Evolutionary conservation across 2,113 vertebrate species (phyloP), one percentile per base, ranked within the genome.

Genomic region (Taurulus bubalis): DNA sequence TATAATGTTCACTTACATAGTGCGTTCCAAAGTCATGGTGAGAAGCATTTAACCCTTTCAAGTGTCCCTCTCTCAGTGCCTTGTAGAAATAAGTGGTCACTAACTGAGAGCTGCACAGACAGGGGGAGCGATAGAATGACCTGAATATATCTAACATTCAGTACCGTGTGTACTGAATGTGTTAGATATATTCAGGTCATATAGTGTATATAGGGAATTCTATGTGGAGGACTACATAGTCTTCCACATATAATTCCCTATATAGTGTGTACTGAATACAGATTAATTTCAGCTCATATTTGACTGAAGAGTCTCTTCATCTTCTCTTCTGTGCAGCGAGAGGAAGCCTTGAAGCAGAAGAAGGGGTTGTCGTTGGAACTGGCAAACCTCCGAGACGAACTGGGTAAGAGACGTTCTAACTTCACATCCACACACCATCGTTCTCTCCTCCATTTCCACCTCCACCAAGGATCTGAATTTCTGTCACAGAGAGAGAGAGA

Each of bases 321-420:
- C 26, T 79, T 62, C n/a, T 79, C 4, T 36, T 45, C 10, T 81
- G 24, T 79, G 56, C 94, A 98, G 97, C 93, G 91, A 2, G 96
- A 97, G 62, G 96, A 97, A 80, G 85, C 92, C 0, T 69, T 96
- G 77, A 96, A 95, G 79, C 95, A 96, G 84, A 95, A 85, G 71
- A 96, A 96, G 86, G 93, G 94, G 38, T 88, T 97, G 9, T 96
- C 95, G n/a, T 91, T 93, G 85, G 95, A 97, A 30, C 91, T 98
- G 59, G 36, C 91, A 28, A 94, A 89, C 80, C 94, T 97, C 62
- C 92, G 92, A 62, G 93, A 95, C 73, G 95, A 98, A 34, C 92
- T 98, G 80, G 96, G 97, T 98, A 95, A 96, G 96, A n/a, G 30
- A 45, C 8, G 2, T 6, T 59, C 20, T 26, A 24, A 1, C 28